Conservation (phyloP, 2,888 invertebrate species). For the Euplagia quadripunctaria region DNA sequence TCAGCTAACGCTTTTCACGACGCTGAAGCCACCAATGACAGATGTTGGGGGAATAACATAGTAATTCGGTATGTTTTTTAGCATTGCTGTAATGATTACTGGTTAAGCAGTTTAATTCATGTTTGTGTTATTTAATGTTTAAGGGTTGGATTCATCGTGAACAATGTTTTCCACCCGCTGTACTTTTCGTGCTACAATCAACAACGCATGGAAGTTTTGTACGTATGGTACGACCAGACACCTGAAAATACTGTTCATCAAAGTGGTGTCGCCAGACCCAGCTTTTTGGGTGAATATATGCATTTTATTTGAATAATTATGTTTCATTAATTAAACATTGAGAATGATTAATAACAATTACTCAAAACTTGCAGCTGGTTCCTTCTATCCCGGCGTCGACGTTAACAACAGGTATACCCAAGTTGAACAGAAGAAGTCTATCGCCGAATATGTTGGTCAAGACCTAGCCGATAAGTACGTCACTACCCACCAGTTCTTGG, state of each 20-base stretch:
- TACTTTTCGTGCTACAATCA: constrained; percentile 86
- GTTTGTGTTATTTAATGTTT: constrained; percentile 22
- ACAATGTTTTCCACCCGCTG: constrained; percentile 77
- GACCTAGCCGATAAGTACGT: constrained; percentile 80
- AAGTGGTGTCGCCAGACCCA: constrained; percentile 79
- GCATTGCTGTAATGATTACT: background rate
- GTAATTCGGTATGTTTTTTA: constrained; percentile 72
- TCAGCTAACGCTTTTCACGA: constrained; percentile 71
- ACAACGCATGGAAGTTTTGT: constrained; percentile 77
- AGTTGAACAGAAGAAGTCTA: constrained; percentile 66
- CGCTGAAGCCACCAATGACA: constrained; percentile 72
- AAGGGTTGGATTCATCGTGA: constrained; percentile 85
- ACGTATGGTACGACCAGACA: constrained; percentile 82
- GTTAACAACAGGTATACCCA: constrained; percentile 78
- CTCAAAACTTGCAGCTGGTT: constrained; percentile 20
- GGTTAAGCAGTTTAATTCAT: background rate
- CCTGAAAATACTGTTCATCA: constrained; percentile 81
- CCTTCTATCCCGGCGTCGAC: constrained; percentile 80
- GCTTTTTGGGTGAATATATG: constrained; percentile 71
- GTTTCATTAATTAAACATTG: too few relatives aligned
- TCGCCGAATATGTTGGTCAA: constrained; percentile 68
- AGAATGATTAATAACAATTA: background rate
- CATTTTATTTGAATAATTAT: background rate
- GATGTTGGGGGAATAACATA: constrained; percentile 76
- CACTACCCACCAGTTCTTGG: constrained; percentile 75